These are phyloP conservation scores for Musca vetustissima DNA, from an alignment of 1,140 invertebrate genomes.

Conservation along the genomic window DNA sequence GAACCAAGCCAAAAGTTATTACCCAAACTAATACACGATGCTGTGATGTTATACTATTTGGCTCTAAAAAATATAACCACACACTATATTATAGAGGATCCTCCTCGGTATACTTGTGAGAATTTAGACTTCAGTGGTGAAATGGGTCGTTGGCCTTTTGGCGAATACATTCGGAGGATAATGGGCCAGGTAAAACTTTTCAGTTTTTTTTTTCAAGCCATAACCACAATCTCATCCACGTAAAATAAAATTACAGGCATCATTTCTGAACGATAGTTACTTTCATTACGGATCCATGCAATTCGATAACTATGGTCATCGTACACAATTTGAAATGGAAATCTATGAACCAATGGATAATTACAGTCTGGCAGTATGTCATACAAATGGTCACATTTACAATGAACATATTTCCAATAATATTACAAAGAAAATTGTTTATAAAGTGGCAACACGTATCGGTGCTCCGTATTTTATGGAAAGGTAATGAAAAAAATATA, in stretches of 20 bases:
- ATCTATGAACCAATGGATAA: conserved; percentile 62
- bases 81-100: conserved; percentile 37
- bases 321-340: conserved; percentile 73
- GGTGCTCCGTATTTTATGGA: conserved; percentile 44
- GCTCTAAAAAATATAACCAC: conserved; percentile 58
- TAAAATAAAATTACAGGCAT: conserved; percentile 45
- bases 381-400: conserved; percentile 45
- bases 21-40: conserved; percentile 66
- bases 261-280: conserved; percentile 37
- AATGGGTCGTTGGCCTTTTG: conserved; percentile 38
- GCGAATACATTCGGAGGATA: conserved; percentile 38
- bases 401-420: conserved; percentile 33
- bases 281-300: conserved; percentile 59
- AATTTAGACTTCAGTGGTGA: neutral
- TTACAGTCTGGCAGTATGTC: conserved; percentile 42
- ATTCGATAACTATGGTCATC: conserved; percentile 72
- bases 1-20: conserved; percentile 28
- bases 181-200: conserved; percentile 43
- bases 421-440: conserved; percentile 41
- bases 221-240: no score
- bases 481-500: neutral
- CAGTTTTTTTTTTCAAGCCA: no score
- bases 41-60: conserved; percentile 66
- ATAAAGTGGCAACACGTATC: conserved; percentile 47
- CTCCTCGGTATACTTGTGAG: neutral